Base-by-base conservation (phyloP, 2,888 invertebrate species). In the Caenorhabditis drosophilae region DNA sequence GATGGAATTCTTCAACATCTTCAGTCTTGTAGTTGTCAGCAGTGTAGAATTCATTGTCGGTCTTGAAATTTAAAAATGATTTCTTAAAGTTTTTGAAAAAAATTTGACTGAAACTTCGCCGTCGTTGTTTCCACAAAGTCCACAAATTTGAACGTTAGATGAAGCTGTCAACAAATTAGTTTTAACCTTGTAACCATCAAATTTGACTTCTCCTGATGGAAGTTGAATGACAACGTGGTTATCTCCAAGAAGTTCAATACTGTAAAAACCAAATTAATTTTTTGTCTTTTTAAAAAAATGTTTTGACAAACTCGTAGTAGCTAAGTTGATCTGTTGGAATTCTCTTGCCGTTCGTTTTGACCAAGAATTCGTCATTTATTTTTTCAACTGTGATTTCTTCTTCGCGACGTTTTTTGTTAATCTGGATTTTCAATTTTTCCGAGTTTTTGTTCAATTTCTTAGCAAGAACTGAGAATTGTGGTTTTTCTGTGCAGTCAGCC, bases 401-500 rank as follows among this genome's bases (percentile, higher is more conserved):
- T 62, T 50, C 4, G 2, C 7, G 25, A 58, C 38, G 47, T 52
- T 20, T n/a, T n/a, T 25, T 22, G 16, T 58, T 42, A 46, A 70
- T 63, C 53, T 77, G 57, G 27, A 56, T 35, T 26, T 52, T 38
- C 20, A 61, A 66, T 45, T 70, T 54, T 36, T 84, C 69, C 48
- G 66, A 40, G 54, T 77, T 56, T 45, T 68, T 57, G 44, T 50
- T 47, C 48, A 55, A 12, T 48, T 82, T 77, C 75, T 83, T 84
- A 53, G 80, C 76, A 26, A 84, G 72, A 35, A 85, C 83, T 62
- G 84, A 84, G 70, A 84, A 81, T 50, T 77, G 75, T 56, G 80
- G 75, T 55, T 70, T 40, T 23, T 78, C 71, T 18, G 84, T 81
- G 73, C 84, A 85, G 71, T 86, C 85, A 77, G 85, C 85, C 70